Evolutionary conservation across 2,888 invertebrate genomes (phyloP), one percentile per base, ranked within the genome.

Genomic region (Stomorhina lunata): DNA sequence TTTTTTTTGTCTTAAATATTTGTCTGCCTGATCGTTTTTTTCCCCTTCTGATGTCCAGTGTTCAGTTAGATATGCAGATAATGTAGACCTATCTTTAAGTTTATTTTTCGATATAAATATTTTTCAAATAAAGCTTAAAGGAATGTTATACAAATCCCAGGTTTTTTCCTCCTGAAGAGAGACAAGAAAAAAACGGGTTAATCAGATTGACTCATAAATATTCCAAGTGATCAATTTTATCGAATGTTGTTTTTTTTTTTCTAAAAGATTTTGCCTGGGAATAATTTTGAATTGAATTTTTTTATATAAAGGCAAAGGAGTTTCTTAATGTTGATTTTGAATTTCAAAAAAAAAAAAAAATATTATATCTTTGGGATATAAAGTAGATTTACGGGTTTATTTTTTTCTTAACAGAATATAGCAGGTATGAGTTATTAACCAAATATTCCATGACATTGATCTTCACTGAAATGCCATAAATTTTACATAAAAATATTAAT

Each of bases 131-230:
- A 50, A 68, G 37, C 25, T 55, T 53, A 5, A 63, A 69, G 48
- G 22, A 50, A 29, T 40, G 20, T 32, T 22, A 76, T 34, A 45
- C 69, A 57, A 68, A 73, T 50, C 5, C 40, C 63, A 65, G 61
- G 7, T 15, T 3, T 40, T 37, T 4, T 22, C 22, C 22, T 32
- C 3, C 20, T n/a, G n/a, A n/a, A n/a, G n/a, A n/a, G n/a, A n/a
- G n/a, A 37, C n/a, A n/a, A 15, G 29, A 12, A 17, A 40, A 12
- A 72, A 81, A 73, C 68, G 78, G 72, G 48, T 78, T 81, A 81
- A 81, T 73, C 68, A 78, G 72, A 73, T 81, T 78, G 78, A 63
- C 68, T 78, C 69, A 81, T 81, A 81, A 78, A 81, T 81, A 78
- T 81, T 78, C 73, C 34, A 68, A 65, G 48, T 40, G 72, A 81